phyloP scores from a whole-genome alignment of 2,797 vertebrate genomes.

The Ammospiza maritima region DNA sequence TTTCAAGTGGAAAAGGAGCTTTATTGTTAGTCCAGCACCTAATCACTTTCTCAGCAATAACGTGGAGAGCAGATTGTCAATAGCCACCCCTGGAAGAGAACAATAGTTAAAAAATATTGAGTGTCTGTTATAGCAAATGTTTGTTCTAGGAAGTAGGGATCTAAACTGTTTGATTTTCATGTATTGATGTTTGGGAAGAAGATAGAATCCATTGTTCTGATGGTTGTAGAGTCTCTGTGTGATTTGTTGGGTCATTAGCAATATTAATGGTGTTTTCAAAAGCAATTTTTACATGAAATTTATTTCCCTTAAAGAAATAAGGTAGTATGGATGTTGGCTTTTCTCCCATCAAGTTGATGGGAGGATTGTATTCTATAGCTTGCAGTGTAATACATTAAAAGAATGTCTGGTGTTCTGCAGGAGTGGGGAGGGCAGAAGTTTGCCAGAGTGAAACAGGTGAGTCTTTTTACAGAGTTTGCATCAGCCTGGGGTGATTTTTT shows the following conservation, averaged over 20 bases:
- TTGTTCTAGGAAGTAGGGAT: background rate
- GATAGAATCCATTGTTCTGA: background rate
- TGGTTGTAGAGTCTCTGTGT: background rate
- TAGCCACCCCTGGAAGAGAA: background rate
- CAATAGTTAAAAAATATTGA: background rate
- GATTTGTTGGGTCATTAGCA: background rate
- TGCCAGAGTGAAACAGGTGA: background rate
- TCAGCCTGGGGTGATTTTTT: background rate
- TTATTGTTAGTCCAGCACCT: background rate
- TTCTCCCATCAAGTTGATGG: background rate
- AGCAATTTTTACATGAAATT: background rate
- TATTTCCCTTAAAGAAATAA: background rate
- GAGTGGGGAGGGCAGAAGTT: background rate
- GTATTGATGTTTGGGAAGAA: background rate
- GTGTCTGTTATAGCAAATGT: background rate
- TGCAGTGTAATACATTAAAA: background rate
- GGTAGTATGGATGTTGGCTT: rapidly evolving
- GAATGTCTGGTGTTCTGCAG: background rate
- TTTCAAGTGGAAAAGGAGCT: background rate
- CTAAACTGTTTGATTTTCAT: background rate
- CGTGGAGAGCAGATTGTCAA: background rate
- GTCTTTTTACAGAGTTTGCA: background rate
- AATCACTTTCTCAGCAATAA: rapidly evolving
- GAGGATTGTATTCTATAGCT: background rate
- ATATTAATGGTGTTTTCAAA: background rate